Evolutionary conservation across 2,797 vertebrate species (phyloP), one percentile per base, ranked within the genome.

Genomic region (Fundulus diaphanus): DNA sequence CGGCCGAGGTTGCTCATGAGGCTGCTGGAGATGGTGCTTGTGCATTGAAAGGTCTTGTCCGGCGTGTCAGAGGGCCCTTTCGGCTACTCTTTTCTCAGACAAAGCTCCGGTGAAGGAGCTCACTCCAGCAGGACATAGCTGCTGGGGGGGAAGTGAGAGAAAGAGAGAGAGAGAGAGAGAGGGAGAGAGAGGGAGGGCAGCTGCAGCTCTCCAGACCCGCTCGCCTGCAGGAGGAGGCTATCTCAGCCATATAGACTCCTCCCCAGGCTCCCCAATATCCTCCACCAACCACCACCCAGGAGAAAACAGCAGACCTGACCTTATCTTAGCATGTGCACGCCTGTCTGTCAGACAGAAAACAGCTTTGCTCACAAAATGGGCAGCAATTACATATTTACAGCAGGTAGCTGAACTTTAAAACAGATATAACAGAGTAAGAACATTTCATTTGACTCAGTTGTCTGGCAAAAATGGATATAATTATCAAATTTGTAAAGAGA

Each of bases 1-100:
- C 71, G 24, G 77, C 67, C 61, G 76, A 81, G 86, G 84, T 79
- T 85, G 83, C 76, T 83, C 83, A 80, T 52, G 77, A 87, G 78
- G 84, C 89, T 77, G 77, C 24, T 82, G 84, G 86, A 90, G 93
- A 87, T 92, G 86, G 89, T 78, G 91, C 83, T 91, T 87, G 85
- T 93, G 77, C 85, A 89, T 89, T 90, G 92, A 92, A 95, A 95
- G 93, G 92, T 93, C 92, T 93, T 91, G 93, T 94, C 92, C 94
- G 88, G 93, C 85, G 84, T 94, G 92, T 94, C 92, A 86, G 92
- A 94, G 93, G 91, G 90, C 90, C 94, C 95, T 95, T 91, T 95
- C 82, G 89, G 93, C 93, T 91, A 93, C 92, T 93, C 91, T 93
- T 87, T 88, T 92, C 90, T 85, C 90, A 93, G 93, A 95, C 95